Evolutionary conservation across 2,113 vertebrate species (phyloP).

Genomic region (Raphicerus campestris): DNA sequence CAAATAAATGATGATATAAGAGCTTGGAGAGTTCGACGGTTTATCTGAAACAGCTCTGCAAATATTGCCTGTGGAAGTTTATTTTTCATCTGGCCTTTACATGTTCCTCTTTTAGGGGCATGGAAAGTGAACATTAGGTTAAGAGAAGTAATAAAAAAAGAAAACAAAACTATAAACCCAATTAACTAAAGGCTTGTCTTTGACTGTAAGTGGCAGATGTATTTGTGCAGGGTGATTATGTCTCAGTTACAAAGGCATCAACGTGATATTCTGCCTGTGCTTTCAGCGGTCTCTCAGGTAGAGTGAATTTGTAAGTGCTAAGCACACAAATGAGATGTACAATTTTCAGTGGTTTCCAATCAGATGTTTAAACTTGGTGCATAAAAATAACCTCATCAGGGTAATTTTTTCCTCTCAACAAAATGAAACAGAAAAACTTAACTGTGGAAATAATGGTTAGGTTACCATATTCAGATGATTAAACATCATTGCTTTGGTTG

Average conservation of each 20-base stretch:
- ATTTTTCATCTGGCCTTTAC: conserved; percentile 50
- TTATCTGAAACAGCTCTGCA: conserved; percentile 42
- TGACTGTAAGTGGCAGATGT: conserved; percentile 58
- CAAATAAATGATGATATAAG: conserved; percentile 50
- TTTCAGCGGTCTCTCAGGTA: conserved; percentile 18
- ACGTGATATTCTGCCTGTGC: neutral
- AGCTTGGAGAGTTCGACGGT: neutral
- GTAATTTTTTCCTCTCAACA: conserved; percentile 17
- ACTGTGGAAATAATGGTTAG: conserved; percentile 32
- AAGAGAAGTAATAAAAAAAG: conserved; percentile 58
- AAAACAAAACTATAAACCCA: conserved; percentile 45
- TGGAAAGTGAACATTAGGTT: conserved; percentile 49
- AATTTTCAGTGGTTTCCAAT: conserved; percentile 50
- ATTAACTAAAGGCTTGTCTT: conserved; percentile 61
- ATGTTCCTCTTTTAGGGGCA: conserved; percentile 32
- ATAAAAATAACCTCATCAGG: conserved; percentile 46
- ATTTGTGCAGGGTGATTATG: conserved; percentile 56
- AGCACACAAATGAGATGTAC: conserved; percentile 28
- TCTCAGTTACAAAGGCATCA: conserved; percentile 41
- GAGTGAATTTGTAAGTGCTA: conserved; percentile 45
- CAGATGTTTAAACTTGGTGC: conserved; percentile 40
- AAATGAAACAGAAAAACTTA: conserved; percentile 48
- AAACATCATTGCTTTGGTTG: neutral
- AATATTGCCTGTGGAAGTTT: conserved; percentile 28
- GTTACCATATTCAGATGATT: neutral